Conservation (phyloP, 2,888 invertebrate species). For the Tanytarsus gracilentus region DNA sequence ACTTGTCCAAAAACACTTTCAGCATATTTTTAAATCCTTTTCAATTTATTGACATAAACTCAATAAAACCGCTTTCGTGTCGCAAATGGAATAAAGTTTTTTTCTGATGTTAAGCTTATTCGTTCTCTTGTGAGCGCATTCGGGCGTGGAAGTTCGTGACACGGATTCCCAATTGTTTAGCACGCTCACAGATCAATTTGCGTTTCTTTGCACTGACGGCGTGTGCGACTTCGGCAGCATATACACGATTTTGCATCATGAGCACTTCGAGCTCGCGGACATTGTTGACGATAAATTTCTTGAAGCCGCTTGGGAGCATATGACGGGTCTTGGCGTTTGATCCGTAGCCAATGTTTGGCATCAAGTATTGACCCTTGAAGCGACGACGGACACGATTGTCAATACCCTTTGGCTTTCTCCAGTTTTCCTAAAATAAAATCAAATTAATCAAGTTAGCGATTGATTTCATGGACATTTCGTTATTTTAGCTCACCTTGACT, state of each 20-base stretch:
- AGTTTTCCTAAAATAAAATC: slow-evolving; percentile 63
- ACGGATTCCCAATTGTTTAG: slow-evolving; percentile 89
- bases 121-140: slow-evolving; percentile 95
- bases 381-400: slow-evolving; percentile 98
- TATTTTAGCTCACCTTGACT: slow-evolving; percentile 59
- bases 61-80: background rate
- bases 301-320: slow-evolving; percentile 96
- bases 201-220: slow-evolving; percentile 97
- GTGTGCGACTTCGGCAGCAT: slow-evolving; percentile 96
- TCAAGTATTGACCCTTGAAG: slow-evolving; percentile 97
- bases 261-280: slow-evolving; percentile 91
- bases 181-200: slow-evolving; percentile 91
- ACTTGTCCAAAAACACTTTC: too few species aligned
- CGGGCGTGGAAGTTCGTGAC: slow-evolving; percentile 95
- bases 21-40: too few species aligned
- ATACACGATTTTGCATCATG: slow-evolving; percentile 97
- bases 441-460: slow-evolving; percentile 19
- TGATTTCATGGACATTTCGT: background rate
- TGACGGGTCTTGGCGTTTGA: slow-evolving; percentile 90
- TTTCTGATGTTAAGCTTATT: slow-evolving; percentile 54
- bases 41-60: too few species aligned
- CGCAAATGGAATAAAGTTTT: background rate
- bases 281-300: slow-evolving; percentile 88
- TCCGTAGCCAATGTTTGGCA: slow-evolving; percentile 99
- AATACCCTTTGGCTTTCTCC: slow-evolving; percentile 99